Evolutionary conservation across 2,113 vertebrate genomes (phyloP).

Genomic region (Caloenas nicobarica): DNA sequence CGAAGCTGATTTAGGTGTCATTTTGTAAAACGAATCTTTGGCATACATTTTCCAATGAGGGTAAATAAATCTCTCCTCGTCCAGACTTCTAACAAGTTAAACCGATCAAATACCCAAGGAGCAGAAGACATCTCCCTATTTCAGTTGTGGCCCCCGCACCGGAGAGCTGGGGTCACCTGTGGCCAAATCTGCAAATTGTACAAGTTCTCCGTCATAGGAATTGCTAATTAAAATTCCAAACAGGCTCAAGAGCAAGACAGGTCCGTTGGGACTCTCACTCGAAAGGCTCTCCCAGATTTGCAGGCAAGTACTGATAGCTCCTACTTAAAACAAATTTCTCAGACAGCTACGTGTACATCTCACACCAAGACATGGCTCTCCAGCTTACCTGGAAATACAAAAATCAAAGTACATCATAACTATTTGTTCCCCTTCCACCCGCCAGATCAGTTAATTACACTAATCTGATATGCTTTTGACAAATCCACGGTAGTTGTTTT

Average conservation of each 20-base stretch:
- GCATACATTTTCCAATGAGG: not conserved
- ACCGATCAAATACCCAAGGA: accelerated
- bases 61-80: not conserved
- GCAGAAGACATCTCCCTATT: not conserved
- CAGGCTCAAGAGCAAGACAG: not conserved
- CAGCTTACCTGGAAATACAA: not conserved
- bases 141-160: accelerated
- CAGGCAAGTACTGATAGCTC: not conserved
- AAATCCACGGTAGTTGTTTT: not conserved
- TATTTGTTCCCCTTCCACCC: not conserved
- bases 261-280: not conserved
- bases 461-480: not conserved
- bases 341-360: accelerated
- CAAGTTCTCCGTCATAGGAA: not conserved
- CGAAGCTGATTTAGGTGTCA: too few species aligned
- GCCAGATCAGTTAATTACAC: not conserved
- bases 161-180: too few species aligned
- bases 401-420: too few species aligned
- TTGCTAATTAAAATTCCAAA: not conserved
- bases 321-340: not conserved
- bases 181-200: not conserved
- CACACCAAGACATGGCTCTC: accelerated
- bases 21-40: not conserved
- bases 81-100: not conserved
- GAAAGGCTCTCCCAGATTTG: not conserved